Evolutionary conservation across 2,888 invertebrate genomes (phyloP), one percentile per base, ranked within the genome.

Genomic region (Drosophila robusta): DNA sequence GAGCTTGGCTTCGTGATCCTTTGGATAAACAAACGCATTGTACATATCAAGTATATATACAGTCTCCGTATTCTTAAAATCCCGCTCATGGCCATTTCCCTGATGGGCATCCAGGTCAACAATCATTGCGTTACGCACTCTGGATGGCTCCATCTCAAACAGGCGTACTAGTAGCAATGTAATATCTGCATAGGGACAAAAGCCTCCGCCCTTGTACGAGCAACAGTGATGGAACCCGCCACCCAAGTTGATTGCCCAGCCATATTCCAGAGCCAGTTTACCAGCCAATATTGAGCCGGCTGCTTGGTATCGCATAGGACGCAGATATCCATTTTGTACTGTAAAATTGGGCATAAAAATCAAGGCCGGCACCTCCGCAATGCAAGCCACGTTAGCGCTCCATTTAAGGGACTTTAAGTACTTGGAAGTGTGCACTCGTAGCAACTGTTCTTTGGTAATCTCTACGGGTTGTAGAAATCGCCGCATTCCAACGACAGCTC

Each of bases 41-140:
- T 96, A 98, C 91, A 97, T 95, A 90, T 98, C 98, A 93, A 98
- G 93, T 73, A 98, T 97, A 89, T 96, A 98, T n/a, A 98, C 95
- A 77, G 94, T 94, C 0, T 93, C 91, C 45, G 95, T 94, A 50
- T 94, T 93, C 61, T 94, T 93, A 90, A 97, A 97, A 91, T 98
- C 98, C 12, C 94, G 93, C 88, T 96, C 95, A 91, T 98, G 96
- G 0, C 98, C 98, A 91, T 98, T 98, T 0, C 98, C 98, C 94
- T 98, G 98, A 93, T 98, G 98, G 3, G 98, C 98, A 93, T 98
- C 98, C 89, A 98, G 93, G 92, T 98, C 98, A 0, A 98, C 94
- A 84, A 98, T 97, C 96, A 98, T 96, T 2, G 95, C 94, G 41
- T 93, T 96, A 91, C 94, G 94, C 32, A 96, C 93, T 8, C 72